A percentile compares a stretch with the other conserved stretches of the same genome.
Conservation (phyloP, 92 coral and sea anemone genomes). For the Porites cylindrica region DNA sequence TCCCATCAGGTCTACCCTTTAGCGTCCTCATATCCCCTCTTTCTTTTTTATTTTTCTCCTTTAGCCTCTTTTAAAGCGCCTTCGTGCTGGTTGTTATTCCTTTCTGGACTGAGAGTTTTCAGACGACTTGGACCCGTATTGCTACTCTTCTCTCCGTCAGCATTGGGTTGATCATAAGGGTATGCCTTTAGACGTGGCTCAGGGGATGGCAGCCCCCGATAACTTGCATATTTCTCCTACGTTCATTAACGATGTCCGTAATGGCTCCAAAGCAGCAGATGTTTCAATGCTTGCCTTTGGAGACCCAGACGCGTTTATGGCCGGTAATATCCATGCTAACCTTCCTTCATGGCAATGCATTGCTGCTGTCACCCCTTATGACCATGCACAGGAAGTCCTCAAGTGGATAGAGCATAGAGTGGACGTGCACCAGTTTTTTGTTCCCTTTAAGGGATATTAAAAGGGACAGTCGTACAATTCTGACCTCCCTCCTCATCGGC, state of each 20-base stretch:
- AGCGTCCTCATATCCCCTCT: neutral
- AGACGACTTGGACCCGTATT: neutral
- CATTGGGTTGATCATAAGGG: neutral
- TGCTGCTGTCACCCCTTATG: slow-evolving; percentile 32
- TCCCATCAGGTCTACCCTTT: neutral
- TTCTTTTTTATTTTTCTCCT: neutral
- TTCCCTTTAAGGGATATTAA: slow-evolving; percentile 4
- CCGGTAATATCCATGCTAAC: neutral
- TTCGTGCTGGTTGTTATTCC: neutral
- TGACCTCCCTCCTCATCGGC: slow-evolving; percentile 6
- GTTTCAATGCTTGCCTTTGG: neutral
- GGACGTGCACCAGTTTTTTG: slow-evolving; percentile 18
- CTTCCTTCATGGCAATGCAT: neutral
- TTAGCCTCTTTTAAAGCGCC: neutral
- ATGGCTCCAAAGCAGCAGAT: neutral
- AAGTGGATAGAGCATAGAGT: slow-evolving; percentile 19
- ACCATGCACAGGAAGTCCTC: neutral
- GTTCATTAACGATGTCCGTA: neutral
- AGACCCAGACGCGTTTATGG: neutral
- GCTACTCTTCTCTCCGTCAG: neutral
- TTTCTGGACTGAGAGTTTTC: neutral
- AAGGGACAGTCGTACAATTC: slow-evolving; percentile 14
- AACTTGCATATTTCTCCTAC: neutral
- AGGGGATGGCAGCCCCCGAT: neutral
- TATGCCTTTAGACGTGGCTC: slow-evolving; percentile 4